Evolutionary conservation across 2,888 invertebrate genomes (phyloP), one percentile per base, ranked within the genome.

Genomic region (Drosophila rellima): DNA sequence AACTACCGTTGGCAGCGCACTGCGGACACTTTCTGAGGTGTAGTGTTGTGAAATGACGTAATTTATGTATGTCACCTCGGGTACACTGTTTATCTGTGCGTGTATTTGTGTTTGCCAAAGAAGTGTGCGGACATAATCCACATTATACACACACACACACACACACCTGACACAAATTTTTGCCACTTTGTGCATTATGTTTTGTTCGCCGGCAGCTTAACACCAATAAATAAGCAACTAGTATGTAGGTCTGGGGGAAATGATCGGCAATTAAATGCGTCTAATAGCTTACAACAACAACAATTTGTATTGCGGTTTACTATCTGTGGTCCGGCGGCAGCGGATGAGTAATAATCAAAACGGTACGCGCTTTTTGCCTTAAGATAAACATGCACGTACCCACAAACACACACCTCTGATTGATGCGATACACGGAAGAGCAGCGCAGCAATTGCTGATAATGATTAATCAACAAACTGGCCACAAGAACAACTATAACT

Each of bases 41-140:
- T n/a, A 70, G 70, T 83, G 74, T 69, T 79, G 82, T 56, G 23
- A 76, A 82, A 77, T 85, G 82, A 85, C 88, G 85, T 79, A 85
- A 85, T 70, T 69, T 70, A 83, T 78, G 77, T 83, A 68, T 83
- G 83, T 80, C 83, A 83, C 66, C 59, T 54, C 26, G 54, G 11
- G 20, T 56, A 35, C 55, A 29, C 44, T 2, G 42, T 15, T 26
- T 10, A 26, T 33, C 15, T n/a, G 13, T n/a, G 17, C 17, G 35
- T 39, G 15, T 29, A n/a, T 75, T 64, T 80, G 71, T 50, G 68
- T 63, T 70, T 76, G 68, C 29, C 60, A 63, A 70, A 67, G 57
- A 68, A 56, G 51, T 61, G 70, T n/a, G 20, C 56, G 65, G 44
- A 66, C 68, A 74, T 72, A 78, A 82, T 74, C 75, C 55, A 78